phyloP scores from a whole-genome alignment of 1,140 invertebrate species.

The Camponotus vicinus region DNA sequence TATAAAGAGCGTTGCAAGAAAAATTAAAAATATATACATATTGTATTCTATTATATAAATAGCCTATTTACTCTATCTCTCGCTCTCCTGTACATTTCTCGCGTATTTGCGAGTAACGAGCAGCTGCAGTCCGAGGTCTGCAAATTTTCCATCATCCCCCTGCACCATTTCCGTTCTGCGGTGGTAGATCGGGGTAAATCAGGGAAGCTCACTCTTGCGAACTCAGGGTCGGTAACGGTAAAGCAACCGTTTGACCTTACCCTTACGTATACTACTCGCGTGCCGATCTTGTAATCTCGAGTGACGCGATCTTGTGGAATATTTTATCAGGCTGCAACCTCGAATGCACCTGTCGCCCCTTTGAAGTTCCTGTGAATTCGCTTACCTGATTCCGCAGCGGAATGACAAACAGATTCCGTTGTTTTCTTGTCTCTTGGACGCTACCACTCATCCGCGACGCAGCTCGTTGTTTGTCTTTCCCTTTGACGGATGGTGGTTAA shows the following conservation, averaged over 20 bases:
- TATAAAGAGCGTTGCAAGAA: background rate
- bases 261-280: background rate
- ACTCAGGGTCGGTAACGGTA: conserved; percentile 19
- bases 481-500: conserved; percentile 66
- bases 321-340: conserved; percentile 57
- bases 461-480: conserved; percentile 37
- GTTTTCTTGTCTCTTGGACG: conserved; percentile 15
- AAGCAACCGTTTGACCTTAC: conserved; percentile 64
- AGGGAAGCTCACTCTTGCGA: conserved; percentile 39
- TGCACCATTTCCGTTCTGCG: conserved; percentile 34
- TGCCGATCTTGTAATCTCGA: conserved; percentile 63
- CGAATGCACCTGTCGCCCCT: conserved; percentile 19
- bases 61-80: background rate
- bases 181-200: conserved; percentile 56
- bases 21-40: background rate
- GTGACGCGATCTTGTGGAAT: conserved; percentile 67
- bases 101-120: conserved; percentile 31
- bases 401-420: background rate
- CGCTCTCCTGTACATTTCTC: background rate
- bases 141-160: conserved; percentile 64
- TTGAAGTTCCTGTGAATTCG: background rate
- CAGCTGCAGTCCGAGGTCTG: conserved; percentile 1
- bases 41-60: background rate
- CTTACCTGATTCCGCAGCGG: background rate
- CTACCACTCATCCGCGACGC: background rate